Evolutionary conservation across 1,140 invertebrate genomes (phyloP).

Genomic region (Sitobion miscanthi): DNA sequence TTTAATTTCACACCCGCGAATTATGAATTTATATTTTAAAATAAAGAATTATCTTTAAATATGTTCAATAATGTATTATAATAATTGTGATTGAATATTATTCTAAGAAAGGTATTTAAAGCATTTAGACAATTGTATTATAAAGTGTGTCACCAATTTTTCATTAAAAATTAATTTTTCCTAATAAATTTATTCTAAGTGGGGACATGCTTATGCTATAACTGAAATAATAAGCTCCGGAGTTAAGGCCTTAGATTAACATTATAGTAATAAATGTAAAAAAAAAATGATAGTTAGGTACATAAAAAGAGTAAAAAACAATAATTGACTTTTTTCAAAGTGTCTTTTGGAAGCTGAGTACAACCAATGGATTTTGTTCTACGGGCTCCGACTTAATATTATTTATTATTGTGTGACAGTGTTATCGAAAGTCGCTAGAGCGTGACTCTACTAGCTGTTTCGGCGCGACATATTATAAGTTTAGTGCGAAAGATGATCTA

Average conservation of each 20-base stretch:
- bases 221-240: background rate
- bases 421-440: background rate
- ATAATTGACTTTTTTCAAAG: background rate
- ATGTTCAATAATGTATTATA: background rate
- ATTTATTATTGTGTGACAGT: background rate
- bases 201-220: background rate
- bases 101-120: background rate
- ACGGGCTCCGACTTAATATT: background rate
- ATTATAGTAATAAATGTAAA: background rate
- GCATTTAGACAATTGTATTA: background rate
- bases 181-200: background rate
- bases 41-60: background rate
- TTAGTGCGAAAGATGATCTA: background rate
- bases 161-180: background rate
- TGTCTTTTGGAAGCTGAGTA: background rate
- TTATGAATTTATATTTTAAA: background rate
- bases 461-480: background rate
- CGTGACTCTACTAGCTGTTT: background rate
- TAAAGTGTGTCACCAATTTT: background rate
- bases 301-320: background rate
- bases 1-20: background rate
- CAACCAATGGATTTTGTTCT: background rate
- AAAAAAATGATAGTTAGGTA: background rate
- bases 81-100: background rate
- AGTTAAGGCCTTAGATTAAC: background rate